Evolutionary conservation across 2,113 vertebrate species (phyloP).

Genomic region (Bubo blakistoni): DNA sequence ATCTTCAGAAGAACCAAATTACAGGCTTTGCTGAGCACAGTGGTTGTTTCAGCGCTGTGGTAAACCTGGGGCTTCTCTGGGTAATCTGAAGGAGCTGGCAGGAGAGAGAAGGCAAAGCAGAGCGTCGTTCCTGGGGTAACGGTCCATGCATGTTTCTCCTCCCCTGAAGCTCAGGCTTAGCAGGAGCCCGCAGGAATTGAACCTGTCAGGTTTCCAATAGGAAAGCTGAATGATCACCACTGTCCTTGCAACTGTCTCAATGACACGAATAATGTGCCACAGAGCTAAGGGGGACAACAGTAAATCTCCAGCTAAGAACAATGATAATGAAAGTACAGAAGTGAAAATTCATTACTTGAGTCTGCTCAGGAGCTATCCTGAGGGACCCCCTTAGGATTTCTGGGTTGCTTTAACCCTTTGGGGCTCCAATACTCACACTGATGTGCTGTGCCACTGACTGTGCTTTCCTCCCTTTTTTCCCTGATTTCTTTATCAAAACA

Average conservation of each 20-base stretch:
- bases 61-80: neutral
- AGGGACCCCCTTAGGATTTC: neutral
- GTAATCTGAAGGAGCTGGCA: neutral
- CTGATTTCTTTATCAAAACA: neutral
- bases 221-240: neutral
- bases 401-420: neutral
- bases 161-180: neutral
- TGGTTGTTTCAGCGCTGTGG: neutral
- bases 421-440: neutral
- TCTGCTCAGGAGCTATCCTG: neutral
- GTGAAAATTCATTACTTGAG: constrained; percentile 46
- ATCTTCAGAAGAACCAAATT: neutral
- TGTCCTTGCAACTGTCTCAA: constrained; percentile 29
- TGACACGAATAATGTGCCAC: neutral
- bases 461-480: neutral
- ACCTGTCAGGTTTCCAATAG: neutral
- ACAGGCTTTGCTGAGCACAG: neutral
- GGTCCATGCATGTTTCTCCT: neutral
- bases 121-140: neutral
- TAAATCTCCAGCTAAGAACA: neutral
- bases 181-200: neutral
- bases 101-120: neutral
- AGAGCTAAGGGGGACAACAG: neutral
- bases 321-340: constrained; percentile 3
- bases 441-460: neutral